Percentiles rank a stretch among this genome's conserved stretches.
Conservation (phyloP, 92 coral and sea anemone species). For the Bergia puertoricense region DNA sequence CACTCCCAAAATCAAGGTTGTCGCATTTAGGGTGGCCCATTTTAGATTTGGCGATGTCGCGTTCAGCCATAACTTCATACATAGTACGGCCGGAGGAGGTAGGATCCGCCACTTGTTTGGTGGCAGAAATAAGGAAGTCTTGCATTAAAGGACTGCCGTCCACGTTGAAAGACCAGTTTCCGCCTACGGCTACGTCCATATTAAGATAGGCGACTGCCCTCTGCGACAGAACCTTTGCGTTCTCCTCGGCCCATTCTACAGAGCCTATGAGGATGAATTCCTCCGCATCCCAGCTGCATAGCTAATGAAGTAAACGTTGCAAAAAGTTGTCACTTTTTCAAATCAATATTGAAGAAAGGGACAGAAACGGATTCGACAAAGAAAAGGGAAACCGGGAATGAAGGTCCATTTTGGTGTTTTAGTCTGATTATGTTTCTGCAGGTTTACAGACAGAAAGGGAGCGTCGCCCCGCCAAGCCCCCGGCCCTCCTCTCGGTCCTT, state of each 20-base stretch:
- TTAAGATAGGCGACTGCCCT: slow-evolving; percentile 93
- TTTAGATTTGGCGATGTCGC: slow-evolving; percentile 63
- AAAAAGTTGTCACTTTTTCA: slow-evolving; percentile 6
- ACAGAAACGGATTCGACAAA: too few species aligned
- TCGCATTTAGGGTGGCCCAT: slow-evolving; percentile 54
- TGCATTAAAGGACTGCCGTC: slow-evolving; percentile 83
- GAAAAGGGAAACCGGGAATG: too few species aligned
- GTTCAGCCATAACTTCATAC: slow-evolving; percentile 88
- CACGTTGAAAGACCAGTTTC: slow-evolving; percentile 76
- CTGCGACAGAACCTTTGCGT: slow-evolving; percentile 67
- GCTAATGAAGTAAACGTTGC: background rate
- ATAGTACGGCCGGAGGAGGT: slow-evolving; percentile 62
- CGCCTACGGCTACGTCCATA: slow-evolving; percentile 85
- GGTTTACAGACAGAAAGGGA: too few species aligned
- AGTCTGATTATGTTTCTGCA: too few species aligned
- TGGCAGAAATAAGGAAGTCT: slow-evolving; percentile 70
- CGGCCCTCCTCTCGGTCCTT: too few species aligned
- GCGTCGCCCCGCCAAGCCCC: too few species aligned
- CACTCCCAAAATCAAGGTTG: slow-evolving; percentile 82
- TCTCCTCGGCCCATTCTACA: slow-evolving; percentile 93
- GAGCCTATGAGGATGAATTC: slow-evolving; percentile 86
- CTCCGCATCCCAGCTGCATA: slow-evolving; percentile 99
- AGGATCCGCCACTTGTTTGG: slow-evolving; percentile 87
- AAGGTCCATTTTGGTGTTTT: too few species aligned
- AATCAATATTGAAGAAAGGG: too few species aligned